Evolutionary conservation across 53 echinoderm and acorn worm species (phyloP).

Genomic region (Crossaster papposus): DNA sequence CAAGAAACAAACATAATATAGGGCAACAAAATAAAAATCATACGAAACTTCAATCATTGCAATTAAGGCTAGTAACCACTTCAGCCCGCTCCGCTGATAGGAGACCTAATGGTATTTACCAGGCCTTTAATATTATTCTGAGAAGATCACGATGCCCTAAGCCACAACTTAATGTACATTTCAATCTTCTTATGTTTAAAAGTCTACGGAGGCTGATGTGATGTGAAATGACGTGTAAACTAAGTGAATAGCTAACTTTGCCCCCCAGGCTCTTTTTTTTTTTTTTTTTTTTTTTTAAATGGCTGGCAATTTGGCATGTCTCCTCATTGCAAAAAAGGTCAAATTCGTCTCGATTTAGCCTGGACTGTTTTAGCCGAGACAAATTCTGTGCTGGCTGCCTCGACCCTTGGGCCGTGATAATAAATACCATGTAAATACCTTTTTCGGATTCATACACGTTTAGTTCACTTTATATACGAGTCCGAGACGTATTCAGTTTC

Average conservation of each 20-base stretch:
- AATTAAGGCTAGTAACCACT: not conserved
- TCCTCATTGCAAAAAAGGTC: not conserved
- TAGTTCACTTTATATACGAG: too few species aligned
- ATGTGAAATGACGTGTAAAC: constrained; percentile 18
- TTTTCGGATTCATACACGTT: too few species aligned
- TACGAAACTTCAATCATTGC: not conserved
- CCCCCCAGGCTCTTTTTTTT: not conserved
- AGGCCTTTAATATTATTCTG: not conserved
- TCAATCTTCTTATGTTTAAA: constrained; percentile 18
- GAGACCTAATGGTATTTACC: not conserved
- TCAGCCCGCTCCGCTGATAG: not conserved
- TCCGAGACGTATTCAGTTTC: too few species aligned
- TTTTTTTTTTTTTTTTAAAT: too few species aligned
- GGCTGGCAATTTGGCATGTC: not conserved
- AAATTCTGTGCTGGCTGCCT: not conserved
- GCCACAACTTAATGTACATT: constrained; percentile 4
- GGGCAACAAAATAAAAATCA: too few species aligned
- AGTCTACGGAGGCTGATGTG: not conserved
- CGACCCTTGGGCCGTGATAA: too few species aligned
- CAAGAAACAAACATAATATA: too few species aligned
- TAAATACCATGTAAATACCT: too few species aligned
- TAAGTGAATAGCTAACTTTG: not conserved
- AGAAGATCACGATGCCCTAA: constrained; percentile 28
- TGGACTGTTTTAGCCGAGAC: not conserved
- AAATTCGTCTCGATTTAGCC: not conserved